Evolutionary conservation across 2,797 vertebrate species (phyloP), one percentile per base, ranked within the genome.

Genomic region (Pipistrellus nathusii): DNA sequence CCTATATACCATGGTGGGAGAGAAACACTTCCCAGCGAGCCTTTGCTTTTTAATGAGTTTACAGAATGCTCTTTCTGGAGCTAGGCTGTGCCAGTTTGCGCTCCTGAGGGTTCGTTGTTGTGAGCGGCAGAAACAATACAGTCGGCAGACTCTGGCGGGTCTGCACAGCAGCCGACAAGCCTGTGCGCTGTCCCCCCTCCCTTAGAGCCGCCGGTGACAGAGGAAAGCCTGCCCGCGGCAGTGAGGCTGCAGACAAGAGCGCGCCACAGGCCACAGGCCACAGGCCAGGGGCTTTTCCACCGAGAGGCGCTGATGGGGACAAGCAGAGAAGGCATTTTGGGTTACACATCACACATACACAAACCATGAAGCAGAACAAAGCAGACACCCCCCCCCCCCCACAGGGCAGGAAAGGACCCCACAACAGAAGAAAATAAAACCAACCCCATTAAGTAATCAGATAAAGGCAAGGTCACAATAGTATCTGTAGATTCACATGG

Each of bases 31-130:
- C 25, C 30, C 85, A 69, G 20, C 3, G n/a, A 75, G 38, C 18
- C 57, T 51, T 27, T 38, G 92, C 25, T 62, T 93, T 75, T 62
- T 30, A 86, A 82, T n/a, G 71, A 83, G 38, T 32, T 87, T 73
- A 81, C 71, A 88, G 25, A 59, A 59, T 18, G 44, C n/a, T 71
- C 27, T 62, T 44, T 90, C 53, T 0, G 0, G 20, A 68, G 23
- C 62, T 32, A 59, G 77, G 41, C 72, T 30, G 5, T 69, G 84
- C 38, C 88, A 62, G 44, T 71, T 38, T 32, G 17, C 62, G 35
- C 32, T 15, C 17, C 8, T 0, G 15, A 30, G 20, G 30, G 23
- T 81, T 57, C 7, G 30, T 20, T 35, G 44, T n/a, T 64, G 30
- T 48, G n/a, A 86, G n/a, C 20, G 27, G 44, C 48, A 46, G 66